Percentiles rank a stretch among this genome's conserved stretches.
phyloP scores from a whole-genome alignment of 2,113 vertebrate species.

The Mionectes macconnelli region DNA sequence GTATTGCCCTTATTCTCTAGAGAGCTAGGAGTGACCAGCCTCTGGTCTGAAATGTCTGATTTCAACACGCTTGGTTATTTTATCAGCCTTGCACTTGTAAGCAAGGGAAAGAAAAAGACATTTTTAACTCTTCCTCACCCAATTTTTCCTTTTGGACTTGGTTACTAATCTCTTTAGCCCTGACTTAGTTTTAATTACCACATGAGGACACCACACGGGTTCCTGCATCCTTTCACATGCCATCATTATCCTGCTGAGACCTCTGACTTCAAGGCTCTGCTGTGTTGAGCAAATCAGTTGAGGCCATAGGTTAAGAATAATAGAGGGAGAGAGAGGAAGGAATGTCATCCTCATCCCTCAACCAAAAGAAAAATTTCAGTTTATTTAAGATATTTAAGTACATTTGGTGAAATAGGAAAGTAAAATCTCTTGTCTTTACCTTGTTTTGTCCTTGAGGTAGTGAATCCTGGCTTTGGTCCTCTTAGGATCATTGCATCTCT shows the following conservation, averaged over 20 bases:
- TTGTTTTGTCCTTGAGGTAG: neutral
- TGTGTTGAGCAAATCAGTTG: neutral
- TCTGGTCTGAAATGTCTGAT: neutral
- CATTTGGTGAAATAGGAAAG: neutral
- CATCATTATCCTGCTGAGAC: neutral
- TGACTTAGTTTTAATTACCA: neutral
- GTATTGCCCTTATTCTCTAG: neutral
- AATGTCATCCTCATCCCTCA: neutral
- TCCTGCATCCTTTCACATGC: neutral
- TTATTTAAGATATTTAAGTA: neutral
- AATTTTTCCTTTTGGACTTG: neutral
- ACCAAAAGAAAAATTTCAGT: neutral
- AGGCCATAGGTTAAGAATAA: neutral
- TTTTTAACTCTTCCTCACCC: neutral
- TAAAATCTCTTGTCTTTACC: neutral
- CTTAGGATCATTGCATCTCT: neutral
- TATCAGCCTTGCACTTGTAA: neutral
- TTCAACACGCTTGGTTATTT: neutral
- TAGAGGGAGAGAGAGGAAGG: neutral
- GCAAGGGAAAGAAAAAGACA: neutral
- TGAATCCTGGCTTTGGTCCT: neutral
- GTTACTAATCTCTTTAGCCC: neutral
- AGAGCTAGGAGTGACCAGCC: neutral
- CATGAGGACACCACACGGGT: neutral
- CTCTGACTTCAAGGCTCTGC: neutral